phyloP scores from a whole-genome alignment of 2,888 invertebrate genomes.

The Lepidochitona cinerea region DNA sequence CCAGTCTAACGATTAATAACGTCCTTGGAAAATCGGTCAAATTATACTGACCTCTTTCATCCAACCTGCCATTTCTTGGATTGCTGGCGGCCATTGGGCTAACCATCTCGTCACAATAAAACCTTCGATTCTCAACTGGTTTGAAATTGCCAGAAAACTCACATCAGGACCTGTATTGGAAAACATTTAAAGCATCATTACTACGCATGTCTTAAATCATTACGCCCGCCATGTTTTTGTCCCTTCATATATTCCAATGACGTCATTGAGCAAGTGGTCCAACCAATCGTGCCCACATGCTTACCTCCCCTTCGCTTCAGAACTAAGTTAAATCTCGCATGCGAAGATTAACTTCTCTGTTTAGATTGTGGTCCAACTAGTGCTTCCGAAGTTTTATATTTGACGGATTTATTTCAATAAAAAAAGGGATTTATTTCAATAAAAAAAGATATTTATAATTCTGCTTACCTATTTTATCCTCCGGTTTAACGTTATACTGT shows the following conservation, averaged over 20 bases:
- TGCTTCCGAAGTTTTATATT: not conserved
- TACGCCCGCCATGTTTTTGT: no score
- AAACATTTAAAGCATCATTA: no score
- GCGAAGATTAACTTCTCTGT: not conserved
- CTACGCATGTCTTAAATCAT: no score
- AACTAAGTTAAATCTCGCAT: not conserved
- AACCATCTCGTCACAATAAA: slow-evolving; percentile 76
- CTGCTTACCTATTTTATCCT: not conserved
- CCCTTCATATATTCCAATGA: no score
- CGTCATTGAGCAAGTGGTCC: no score
- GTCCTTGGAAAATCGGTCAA: no score
- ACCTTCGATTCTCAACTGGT: slow-evolving; percentile 78
- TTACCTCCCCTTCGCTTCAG: no score
- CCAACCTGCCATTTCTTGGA: slow-evolving; percentile 74
- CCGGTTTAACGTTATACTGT: slow-evolving; percentile 75
- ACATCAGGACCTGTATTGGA: slow-evolving; percentile 30
- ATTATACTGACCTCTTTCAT: slow-evolving; percentile 38
- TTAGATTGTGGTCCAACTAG: not conserved
- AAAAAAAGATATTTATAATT: not conserved
- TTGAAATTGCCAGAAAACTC: slow-evolving; percentile 73
- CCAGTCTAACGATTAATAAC: no score
- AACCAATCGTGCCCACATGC: no score
- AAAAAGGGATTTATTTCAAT: no score
- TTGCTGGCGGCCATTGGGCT: slow-evolving; percentile 77
- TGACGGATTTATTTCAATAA: no score